A percentile compares a stretch with the other conserved stretches of the same genome.
These are phyloP conservation scores for Cotesia vestalis DNA, from an alignment of 1,140 invertebrate species.

Conservation along the genomic window DNA sequence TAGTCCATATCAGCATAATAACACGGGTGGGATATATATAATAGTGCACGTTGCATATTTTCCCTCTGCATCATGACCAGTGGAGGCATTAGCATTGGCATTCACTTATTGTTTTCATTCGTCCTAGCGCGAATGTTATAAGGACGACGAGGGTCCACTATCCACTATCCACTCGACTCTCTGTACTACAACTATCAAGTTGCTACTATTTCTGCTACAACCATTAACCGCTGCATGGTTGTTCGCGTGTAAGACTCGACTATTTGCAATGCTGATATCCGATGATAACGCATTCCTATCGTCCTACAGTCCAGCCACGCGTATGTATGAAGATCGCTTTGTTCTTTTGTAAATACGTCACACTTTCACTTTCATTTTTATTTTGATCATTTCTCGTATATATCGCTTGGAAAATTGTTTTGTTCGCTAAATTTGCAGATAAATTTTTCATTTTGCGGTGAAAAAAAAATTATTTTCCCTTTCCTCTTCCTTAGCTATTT, in stretches of 20 bases:
- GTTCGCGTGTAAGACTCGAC: conserved; percentile 43
- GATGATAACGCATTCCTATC: conserved; percentile 56
- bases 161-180: no score
- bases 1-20: conserved; percentile 16
- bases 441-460: no score
- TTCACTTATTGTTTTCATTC: conserved; percentile 56
- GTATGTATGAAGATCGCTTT: conserved; percentile 5
- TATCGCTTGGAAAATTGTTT: no score
- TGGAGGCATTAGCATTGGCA: conserved; percentile 49
- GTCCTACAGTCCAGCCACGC: conserved; percentile 30
- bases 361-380: not conserved
- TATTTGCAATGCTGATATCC: conserved; percentile 57
- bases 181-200: not conserved
- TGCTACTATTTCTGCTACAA: conserved; percentile 28
- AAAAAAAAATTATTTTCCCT: no score
- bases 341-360: not conserved
- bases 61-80: conserved; percentile 42
- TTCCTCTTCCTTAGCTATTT: no score
- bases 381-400: not conserved
- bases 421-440: no score
- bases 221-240: not conserved
- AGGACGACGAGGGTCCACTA: conserved; percentile 33
- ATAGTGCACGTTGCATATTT: conserved; percentile 43
- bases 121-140: conserved; percentile 36
- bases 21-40: conserved; percentile 6